phyloP scores from a whole-genome alignment of 2,113 vertebrate species.

The Rhinolophus ferrumequinum region DNA sequence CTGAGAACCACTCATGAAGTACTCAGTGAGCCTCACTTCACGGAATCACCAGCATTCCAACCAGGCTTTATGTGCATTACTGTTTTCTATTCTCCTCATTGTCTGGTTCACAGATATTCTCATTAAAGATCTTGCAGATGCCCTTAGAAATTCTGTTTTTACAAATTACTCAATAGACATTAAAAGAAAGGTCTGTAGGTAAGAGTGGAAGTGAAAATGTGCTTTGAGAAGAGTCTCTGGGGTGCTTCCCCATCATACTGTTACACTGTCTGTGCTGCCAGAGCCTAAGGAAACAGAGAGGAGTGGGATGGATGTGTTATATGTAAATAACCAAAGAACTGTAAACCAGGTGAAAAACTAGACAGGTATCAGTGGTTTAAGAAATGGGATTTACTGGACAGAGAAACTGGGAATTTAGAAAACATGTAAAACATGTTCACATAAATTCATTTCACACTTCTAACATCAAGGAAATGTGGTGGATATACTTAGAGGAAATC shows the following conservation, averaged over 20 bases:
- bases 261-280: fast-evolving
- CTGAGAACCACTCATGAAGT: not conserved
- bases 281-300: not conserved
- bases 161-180: not conserved
- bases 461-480: not conserved
- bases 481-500: not conserved
- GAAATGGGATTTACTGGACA: not conserved
- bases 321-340: not conserved
- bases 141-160: not conserved
- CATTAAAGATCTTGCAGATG: not conserved
- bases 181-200: not conserved
- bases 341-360: not conserved
- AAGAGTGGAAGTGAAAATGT: not conserved
- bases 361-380: not conserved
- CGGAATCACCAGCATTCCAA: not conserved
- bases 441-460: not conserved
- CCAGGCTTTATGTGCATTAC: not conserved
- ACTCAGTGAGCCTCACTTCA: no score
- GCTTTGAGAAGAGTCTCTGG: not conserved
- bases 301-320: not conserved
- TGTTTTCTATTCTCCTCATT: not conserved
- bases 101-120: not conserved
- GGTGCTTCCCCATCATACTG: no score
- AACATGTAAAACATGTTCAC: not conserved
- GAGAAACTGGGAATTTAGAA: not conserved